phyloP scores from a whole-genome alignment of 2,888 invertebrate genomes.

The Isotomurus palustris region DNA sequence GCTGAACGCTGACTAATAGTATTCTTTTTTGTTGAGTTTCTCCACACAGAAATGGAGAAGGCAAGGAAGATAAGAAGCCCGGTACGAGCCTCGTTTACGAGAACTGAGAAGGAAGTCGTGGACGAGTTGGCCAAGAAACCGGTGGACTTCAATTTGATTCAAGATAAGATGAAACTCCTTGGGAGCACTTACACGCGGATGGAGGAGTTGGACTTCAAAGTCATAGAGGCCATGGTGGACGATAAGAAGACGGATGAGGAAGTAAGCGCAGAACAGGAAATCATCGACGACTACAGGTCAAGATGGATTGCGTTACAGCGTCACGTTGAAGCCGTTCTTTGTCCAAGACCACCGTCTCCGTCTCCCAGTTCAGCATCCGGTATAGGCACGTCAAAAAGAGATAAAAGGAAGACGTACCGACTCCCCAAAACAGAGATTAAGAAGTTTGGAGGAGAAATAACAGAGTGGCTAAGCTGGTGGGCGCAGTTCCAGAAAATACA shows the following conservation, averaged over 20 bases:
- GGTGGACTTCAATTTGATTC: not conserved
- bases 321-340: no score
- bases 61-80: not conserved
- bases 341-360: not conserved
- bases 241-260: not conserved
- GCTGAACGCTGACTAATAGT: not conserved
- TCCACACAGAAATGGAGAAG: not conserved
- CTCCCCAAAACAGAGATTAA: slow-evolving; percentile 9
- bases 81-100: not conserved
- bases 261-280: not conserved
- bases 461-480: slow-evolving; percentile 9
- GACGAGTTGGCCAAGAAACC: not conserved
- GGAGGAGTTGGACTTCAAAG: not conserved
- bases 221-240: not conserved
- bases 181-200: not conserved
- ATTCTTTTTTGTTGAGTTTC: not conserved
- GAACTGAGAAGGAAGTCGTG: not conserved
- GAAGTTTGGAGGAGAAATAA: slow-evolving; percentile 7
- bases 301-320: not conserved
- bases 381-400: not conserved
- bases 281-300: not conserved
- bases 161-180: not conserved
- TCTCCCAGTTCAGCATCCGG: not conserved
- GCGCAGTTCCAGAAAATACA: slow-evolving; percentile 16
- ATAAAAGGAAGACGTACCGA: not conserved